Conservation (phyloP, 2,888 invertebrate species). For the Limnephilus rhombicus region DNA sequence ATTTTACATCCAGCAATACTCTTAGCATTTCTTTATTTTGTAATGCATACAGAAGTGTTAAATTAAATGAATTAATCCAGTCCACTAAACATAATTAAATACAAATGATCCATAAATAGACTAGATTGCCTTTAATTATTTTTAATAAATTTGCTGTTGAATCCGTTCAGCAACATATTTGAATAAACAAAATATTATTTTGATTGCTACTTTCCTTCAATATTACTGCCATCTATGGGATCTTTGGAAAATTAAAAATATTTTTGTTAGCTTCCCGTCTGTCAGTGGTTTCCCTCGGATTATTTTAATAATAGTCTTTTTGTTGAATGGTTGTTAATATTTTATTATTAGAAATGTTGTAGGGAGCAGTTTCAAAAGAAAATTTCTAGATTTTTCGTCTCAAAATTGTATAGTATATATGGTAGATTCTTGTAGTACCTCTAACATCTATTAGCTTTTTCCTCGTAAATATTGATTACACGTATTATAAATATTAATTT, state of each 20-base stretch:
- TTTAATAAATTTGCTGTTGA: neutral
- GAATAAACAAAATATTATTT: neutral
- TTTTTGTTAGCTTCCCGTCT: neutral
- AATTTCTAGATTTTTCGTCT: neutral
- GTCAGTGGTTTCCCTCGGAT: too few relatives aligned
- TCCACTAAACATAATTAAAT: too few relatives aligned
- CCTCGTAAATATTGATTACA: neutral
- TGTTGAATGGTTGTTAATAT: neutral
- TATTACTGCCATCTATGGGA: neutral
- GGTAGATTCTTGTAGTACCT: neutral
- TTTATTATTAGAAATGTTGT: neutral
- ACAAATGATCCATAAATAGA: neutral
- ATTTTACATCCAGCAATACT: too few relatives aligned
- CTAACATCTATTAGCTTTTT: neutral
- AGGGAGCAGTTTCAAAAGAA: neutral
- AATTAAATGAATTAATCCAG: neutral
- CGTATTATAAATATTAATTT: neutral
- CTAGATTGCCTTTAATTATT: neutral
- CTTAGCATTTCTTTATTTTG: too few relatives aligned
- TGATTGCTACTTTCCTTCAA: neutral
- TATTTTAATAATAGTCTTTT: neutral
- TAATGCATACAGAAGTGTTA: too few relatives aligned
- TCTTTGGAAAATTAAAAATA: neutral
- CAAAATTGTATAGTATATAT: too few relatives aligned
- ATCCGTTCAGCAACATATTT: neutral